These are phyloP conservation scores for Drosophila paramelanica DNA, from an alignment of 2,888 invertebrate genomes.

Conservation along the genomic window DNA sequence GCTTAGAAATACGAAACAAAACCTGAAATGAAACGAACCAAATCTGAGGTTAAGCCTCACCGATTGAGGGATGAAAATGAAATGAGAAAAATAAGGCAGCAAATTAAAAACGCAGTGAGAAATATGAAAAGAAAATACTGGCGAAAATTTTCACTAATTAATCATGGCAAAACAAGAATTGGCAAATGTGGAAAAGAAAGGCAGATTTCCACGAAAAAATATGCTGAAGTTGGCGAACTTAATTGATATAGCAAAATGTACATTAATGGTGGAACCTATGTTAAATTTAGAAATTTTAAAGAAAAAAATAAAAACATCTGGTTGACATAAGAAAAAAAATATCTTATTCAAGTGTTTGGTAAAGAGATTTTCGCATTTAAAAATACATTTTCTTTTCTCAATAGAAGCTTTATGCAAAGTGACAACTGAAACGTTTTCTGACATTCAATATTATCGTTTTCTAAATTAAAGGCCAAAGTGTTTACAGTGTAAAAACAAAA, in stretches of 20 bases:
- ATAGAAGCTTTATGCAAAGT: too few species aligned
- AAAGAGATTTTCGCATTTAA: neutral
- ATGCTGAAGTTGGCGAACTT: too few species aligned
- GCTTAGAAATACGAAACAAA: slow-evolving; percentile 13
- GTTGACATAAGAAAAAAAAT: too few species aligned
- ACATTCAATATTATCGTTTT: neutral
- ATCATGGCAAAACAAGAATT: slow-evolving; percentile 30
- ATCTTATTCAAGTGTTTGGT: too few species aligned
- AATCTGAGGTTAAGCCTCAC: slow-evolving; percentile 43
- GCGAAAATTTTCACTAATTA: slow-evolving; percentile 63
- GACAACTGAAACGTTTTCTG: neutral
- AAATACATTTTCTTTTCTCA: too few species aligned
- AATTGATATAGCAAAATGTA: neutral
- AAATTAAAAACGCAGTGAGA: slow-evolving; percentile 43
- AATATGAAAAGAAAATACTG: slow-evolving; percentile 51
- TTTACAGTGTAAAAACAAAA: neutral
- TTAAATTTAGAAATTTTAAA: too few species aligned
- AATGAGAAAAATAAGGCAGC: slow-evolving; percentile 40
- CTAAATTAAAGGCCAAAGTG: neutral
- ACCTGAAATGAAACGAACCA: slow-evolving; percentile 25
- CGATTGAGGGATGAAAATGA: slow-evolving; percentile 23
- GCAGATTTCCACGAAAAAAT: neutral
- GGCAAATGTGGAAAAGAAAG: slow-evolving; percentile 1
- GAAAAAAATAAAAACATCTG: too few species aligned
- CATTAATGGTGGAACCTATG: neutral